Evolutionary conservation across 2,113 vertebrate genomes (phyloP).

Genomic region (Willisornis vidua): DNA sequence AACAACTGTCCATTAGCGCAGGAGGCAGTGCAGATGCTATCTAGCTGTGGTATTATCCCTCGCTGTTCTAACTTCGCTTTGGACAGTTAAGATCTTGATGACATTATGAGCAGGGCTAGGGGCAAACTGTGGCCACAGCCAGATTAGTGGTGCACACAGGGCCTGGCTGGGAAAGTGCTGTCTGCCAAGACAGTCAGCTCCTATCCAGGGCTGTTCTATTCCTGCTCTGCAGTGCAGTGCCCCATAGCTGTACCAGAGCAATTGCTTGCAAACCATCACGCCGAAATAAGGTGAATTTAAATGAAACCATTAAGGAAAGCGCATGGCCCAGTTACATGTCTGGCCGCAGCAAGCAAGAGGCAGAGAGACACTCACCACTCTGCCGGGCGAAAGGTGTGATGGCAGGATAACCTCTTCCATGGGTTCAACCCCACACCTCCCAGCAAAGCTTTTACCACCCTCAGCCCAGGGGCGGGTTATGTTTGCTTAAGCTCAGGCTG

Average conservation of each 20-base stretch:
- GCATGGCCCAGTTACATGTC: not conserved
- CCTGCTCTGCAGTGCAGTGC: not conserved
- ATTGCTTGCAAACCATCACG: not conserved
- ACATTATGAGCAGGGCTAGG: conserved; percentile 32
- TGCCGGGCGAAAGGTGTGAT: not conserved
- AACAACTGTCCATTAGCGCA: conserved; percentile 16
- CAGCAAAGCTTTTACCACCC: conserved; percentile 23
- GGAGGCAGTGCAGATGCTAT: conserved; percentile 54
- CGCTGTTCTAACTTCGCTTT: conserved; percentile 4
- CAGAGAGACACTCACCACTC: not conserved
- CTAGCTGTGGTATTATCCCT: conserved; percentile 11
- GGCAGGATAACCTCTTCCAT: not conserved
- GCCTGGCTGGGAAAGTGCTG: not conserved
- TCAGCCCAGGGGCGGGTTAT: conserved; percentile 52
- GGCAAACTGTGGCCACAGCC: conserved; percentile 19
- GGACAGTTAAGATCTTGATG: conserved; percentile 55
- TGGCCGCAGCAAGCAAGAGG: not conserved
- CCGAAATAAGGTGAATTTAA: not conserved
- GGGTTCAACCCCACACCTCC: not conserved
- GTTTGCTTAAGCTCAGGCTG: conserved; percentile 72
- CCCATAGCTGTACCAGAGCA: not conserved
- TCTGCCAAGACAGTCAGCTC: not conserved
- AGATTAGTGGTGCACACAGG: not conserved
- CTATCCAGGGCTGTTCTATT: not conserved
- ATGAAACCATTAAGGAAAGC: not conserved